Percentiles rank a stretch among this genome's conserved stretches.
phyloP scores from a whole-genome alignment of 1,140 invertebrate species.

The Octopus sinensis region DNA sequence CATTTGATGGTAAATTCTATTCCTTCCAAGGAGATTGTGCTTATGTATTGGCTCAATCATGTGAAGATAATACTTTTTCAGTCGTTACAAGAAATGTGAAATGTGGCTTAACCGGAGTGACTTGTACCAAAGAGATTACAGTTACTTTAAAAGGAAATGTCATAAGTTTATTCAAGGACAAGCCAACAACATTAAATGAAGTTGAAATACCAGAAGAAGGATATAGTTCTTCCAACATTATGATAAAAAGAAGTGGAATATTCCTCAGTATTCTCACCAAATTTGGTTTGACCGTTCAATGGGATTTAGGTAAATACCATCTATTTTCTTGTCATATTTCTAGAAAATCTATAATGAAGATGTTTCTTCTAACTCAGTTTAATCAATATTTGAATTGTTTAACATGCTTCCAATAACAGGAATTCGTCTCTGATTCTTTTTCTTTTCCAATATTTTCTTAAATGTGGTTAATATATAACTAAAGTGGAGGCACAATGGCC shows the following conservation, averaged over 20 bases:
- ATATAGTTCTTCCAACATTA: constrained; percentile 6
- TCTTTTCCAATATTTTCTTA: no score
- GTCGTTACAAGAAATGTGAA: constrained; percentile 66
- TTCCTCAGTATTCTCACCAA: constrained; percentile 9
- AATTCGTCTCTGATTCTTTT: no score
- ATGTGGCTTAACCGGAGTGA: constrained; percentile 79
- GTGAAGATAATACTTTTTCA: constrained; percentile 1
- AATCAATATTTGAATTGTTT: no score
- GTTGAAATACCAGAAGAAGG: constrained; percentile 10
- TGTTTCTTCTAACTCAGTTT: no score
- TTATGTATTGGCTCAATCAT: constrained; percentile 71
- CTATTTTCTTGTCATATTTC: neutral
- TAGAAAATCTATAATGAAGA: no score
- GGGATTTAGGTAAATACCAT: constrained; percentile 29
- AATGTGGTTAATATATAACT: no score
- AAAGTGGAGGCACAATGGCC: no score
- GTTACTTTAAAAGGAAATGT: constrained; percentile 59
- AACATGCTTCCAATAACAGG: no score
- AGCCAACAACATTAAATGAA: constrained; percentile 3
- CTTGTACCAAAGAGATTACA: constrained; percentile 78
- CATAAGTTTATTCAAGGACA: constrained; percentile 23
- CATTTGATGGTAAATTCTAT: constrained; percentile 75
- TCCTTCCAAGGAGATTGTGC: constrained; percentile 84
- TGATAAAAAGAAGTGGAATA: constrained; percentile 7
- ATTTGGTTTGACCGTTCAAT: constrained; percentile 24